Evolutionary conservation across 2,797 vertebrate species (phyloP).

Genomic region (Liparis tanakae): DNA sequence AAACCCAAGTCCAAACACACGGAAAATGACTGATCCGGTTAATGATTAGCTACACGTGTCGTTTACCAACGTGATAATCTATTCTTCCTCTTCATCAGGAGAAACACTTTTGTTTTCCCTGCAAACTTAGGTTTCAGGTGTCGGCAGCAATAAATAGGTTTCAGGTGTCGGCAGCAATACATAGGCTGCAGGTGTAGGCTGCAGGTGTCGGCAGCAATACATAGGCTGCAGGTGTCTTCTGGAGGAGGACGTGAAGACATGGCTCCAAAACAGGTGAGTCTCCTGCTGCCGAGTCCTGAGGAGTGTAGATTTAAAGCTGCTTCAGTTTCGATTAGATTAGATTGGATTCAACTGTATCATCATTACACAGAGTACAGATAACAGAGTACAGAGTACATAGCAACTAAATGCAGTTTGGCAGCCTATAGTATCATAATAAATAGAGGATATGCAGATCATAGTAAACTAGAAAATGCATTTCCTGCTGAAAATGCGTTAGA

Average conservation of each 20-base stretch:
- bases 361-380: too few species aligned
- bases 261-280: constrained; percentile 52
- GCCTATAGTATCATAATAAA: too few species aligned
- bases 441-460: too few species aligned
- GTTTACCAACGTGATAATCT: not conserved
- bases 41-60: constrained; percentile 23
- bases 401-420: too few species aligned
- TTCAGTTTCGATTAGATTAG: not conserved
- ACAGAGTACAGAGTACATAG: too few species aligned
- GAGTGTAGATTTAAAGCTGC: not conserved
- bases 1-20: not conserved
- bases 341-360: too few species aligned
- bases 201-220: not conserved
- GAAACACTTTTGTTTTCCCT: not conserved
- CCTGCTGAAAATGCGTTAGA: too few species aligned
- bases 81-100: not conserved
- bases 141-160: not conserved
- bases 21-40: not conserved
- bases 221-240: not conserved
- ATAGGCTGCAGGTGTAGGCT: not conserved
- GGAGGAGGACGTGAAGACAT: constrained; percentile 27
- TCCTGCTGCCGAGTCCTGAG: not conserved
- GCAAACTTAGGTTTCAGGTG: constrained; percentile 7
- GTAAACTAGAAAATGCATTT: too few species aligned
- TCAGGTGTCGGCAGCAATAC: not conserved